Conservation (phyloP, 2,113 vertebrate genomes). For the Sorex fumeus region DNA sequence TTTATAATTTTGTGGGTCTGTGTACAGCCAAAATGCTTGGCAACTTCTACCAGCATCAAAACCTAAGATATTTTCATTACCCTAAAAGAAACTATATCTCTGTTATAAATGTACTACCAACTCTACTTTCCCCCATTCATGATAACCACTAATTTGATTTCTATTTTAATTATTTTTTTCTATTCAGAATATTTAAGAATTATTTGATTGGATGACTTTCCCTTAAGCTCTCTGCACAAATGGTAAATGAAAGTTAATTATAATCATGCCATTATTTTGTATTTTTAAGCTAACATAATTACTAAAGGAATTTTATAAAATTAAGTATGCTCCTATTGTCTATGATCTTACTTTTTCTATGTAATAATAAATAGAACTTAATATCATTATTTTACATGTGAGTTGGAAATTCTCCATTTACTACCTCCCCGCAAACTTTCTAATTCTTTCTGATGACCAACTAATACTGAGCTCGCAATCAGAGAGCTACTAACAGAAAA, state of each 20-base stretch:
- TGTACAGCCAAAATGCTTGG: not conserved
- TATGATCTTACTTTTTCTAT: not conserved
- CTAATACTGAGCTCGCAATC: not conserved
- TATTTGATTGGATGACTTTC: not conserved
- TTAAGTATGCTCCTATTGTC: not conserved
- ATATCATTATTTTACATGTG: not conserved
- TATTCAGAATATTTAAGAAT: not conserved
- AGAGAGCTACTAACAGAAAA: not conserved
- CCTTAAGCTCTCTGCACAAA: not conserved
- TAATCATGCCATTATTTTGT: no score
- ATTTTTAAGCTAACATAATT: not conserved
- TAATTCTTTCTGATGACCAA: conserved; percentile 12
- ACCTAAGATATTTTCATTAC: not conserved
- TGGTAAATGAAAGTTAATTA: not conserved
- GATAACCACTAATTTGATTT: not conserved
- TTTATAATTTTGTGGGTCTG: not conserved
- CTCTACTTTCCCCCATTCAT: not conserved
- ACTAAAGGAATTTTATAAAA: conserved; percentile 24
- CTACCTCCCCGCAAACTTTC: not conserved
- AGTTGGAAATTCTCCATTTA: no score
- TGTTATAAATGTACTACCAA: not conserved
- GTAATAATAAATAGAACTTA: not conserved
- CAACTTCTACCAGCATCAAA: not conserved
- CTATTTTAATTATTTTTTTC: not conserved
- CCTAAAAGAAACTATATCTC: not conserved